phyloP scores from a whole-genome alignment of 2,888 invertebrate genomes.

The Ophonus ardosiacus region DNA sequence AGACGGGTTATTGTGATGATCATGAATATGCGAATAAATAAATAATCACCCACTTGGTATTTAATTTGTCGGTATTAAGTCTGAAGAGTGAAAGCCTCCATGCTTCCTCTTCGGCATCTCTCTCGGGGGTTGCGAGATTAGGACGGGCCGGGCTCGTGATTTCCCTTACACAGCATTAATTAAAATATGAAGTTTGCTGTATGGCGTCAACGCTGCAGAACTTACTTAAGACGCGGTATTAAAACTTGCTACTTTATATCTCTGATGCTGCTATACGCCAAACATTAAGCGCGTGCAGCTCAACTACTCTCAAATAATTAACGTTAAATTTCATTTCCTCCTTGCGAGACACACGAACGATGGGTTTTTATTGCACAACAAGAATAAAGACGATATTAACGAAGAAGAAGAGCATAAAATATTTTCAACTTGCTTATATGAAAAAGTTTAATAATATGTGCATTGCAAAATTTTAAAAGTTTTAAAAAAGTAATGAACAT shows the following conservation, averaged over 20 bases:
- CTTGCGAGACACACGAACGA: neutral
- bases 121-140: conserved; percentile 36
- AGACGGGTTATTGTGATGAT: too few relatives aligned
- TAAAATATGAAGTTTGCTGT: conserved; percentile 60
- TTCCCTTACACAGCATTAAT: conserved; percentile 55
- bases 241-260: conserved; percentile 60
- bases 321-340: conserved; percentile 29
- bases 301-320: conserved; percentile 52
- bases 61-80: neutral
- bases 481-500: too few relatives aligned
- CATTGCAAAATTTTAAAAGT: too few relatives aligned
- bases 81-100: neutral
- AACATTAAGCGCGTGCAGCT: conserved; percentile 29
- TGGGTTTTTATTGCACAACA: conserved; percentile 10
- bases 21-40: neutral
- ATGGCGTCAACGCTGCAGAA: conserved; percentile 46
- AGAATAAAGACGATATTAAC: neutral
- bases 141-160: conserved; percentile 39
- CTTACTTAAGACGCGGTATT: conserved; percentile 58
- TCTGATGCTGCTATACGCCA: conserved; percentile 39
- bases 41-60: neutral
- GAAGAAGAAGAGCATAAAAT: neutral
- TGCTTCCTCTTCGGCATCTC: neutral
- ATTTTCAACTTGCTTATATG: too few relatives aligned
- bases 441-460: too few relatives aligned